A percentile compares a stretch with the other conserved stretches of the same genome.
These are phyloP conservation scores for Sapajus apella DNA, from an alignment of 2,113 vertebrate genomes.

Conservation along the genomic window DNA sequence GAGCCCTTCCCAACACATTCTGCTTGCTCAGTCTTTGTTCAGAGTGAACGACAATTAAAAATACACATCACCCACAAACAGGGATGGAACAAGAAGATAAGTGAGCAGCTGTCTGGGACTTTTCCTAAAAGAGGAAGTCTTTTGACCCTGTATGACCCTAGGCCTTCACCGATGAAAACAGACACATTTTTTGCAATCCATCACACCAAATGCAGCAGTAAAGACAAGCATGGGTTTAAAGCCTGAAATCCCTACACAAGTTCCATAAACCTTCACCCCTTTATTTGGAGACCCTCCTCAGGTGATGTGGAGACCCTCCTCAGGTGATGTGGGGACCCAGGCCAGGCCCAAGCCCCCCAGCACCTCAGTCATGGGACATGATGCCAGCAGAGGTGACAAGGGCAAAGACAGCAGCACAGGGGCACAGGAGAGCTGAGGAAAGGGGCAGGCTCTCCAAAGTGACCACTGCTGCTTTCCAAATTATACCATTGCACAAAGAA, in stretches of 20 bases:
- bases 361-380: neutral
- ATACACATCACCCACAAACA: neutral
- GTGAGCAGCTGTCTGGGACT: constrained; percentile 29
- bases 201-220: neutral
- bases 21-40: neutral
- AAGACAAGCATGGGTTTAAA: neutral
- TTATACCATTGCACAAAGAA: neutral
- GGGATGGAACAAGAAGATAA: constrained; percentile 18
- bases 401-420: neutral
- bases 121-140: constrained; percentile 64
- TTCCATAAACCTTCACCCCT: neutral
- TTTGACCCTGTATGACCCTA: neutral
- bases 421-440: neutral
- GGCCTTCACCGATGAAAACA: neutral
- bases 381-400: neutral
- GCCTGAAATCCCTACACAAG: neutral
- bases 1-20: neutral
- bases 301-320: neutral
- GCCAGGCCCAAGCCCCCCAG: neutral
- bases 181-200: neutral
- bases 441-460: neutral
- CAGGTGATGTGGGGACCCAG: neutral
- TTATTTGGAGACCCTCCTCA: neutral
- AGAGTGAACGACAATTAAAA: neutral
- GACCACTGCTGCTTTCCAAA: neutral